A percentile compares a stretch with the other conserved stretches of the same genome.
phyloP scores from a whole-genome alignment of 2,888 invertebrate genomes.

The Incurvaria masculella region DNA sequence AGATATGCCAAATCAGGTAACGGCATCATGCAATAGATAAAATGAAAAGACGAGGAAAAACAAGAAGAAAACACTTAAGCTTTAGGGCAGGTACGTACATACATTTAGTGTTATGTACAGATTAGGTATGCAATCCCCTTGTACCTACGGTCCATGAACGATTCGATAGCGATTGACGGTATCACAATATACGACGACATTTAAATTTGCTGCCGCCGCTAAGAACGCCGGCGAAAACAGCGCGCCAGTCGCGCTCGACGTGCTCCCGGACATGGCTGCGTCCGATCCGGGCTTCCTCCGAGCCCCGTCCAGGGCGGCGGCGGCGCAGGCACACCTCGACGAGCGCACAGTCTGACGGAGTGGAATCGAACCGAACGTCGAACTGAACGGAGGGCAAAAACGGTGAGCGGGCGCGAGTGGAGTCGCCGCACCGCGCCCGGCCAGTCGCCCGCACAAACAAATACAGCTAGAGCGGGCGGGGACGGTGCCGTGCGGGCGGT shows the following conservation, averaged over 20 bases:
- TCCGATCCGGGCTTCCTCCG: neutral
- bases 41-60: constrained; percentile 3
- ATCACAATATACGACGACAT: constrained; percentile 14
- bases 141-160: constrained; percentile 13
- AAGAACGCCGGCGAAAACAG: neutral
- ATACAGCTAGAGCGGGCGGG: constrained; percentile 4
- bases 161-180: constrained; percentile 12
- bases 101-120: constrained; percentile 4
- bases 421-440: constrained; percentile 6
- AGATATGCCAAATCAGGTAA: too few relatives aligned
- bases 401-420: neutral
- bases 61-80: constrained; percentile 6
- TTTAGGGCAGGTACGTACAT: constrained; percentile 1
- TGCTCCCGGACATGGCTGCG: neutral
- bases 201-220: constrained; percentile 14
- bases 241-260: neutral
- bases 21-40: constrained; percentile 7
- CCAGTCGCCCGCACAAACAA: constrained; percentile 6
- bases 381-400: neutral
- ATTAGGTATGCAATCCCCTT: neutral
- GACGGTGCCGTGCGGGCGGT: neutral
- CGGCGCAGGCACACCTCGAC: neutral
- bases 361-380: neutral
- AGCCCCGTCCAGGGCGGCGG: neutral
- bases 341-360: neutral